A percentile compares a stretch with the other conserved stretches of the same genome.
Evolutionary conservation across 2,113 vertebrate species (phyloP).

Genomic region (Neodontobutis hainanensis): DNA sequence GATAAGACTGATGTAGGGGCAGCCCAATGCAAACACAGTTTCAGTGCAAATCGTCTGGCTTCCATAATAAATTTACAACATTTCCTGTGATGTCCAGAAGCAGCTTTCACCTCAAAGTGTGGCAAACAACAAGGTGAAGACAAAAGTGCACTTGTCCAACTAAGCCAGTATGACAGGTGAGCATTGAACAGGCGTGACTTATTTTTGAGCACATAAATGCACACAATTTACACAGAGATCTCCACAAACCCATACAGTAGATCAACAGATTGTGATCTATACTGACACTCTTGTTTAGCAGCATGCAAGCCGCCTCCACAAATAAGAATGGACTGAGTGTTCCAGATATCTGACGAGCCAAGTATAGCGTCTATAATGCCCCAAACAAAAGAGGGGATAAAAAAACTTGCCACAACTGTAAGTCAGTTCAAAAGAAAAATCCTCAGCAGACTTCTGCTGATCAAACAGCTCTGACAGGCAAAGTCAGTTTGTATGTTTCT

Average conservation of each 20-base stretch:
- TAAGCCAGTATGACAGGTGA: constrained; percentile 19
- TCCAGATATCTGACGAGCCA: constrained; percentile 20
- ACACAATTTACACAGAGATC: constrained; percentile 11
- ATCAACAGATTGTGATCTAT: constrained; percentile 47
- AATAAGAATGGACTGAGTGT: constrained; percentile 21
- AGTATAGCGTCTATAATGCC: constrained; percentile 28
- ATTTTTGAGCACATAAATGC: constrained; percentile 15
- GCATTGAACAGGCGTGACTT: constrained; percentile 8
- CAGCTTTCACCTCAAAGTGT: constrained; percentile 32
- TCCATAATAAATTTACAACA: constrained; percentile 56
- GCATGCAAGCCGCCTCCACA: constrained; percentile 22
- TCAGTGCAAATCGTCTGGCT: constrained; percentile 18
- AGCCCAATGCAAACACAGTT: constrained; percentile 10
- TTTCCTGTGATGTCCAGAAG: constrained; percentile 43
- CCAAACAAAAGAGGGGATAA: constrained; percentile 37
- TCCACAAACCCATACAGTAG: constrained; percentile 19
- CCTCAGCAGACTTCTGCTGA: constrained; percentile 36
- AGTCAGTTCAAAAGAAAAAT: constrained; percentile 51
- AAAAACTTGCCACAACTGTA: constrained; percentile 38
- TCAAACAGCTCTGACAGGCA: constrained; percentile 59
- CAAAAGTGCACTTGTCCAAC: constrained; percentile 39
- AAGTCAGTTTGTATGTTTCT: constrained; percentile 41
- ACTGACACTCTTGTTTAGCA: constrained; percentile 30
- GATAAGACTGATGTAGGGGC: constrained; percentile 9
- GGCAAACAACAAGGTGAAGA: constrained; percentile 13